Percentiles rank a stretch among this genome's conserved stretches.
Evolutionary conservation across 2,113 vertebrate genomes (phyloP).

Genomic region (Dolichallabes microphthalmus): DNA sequence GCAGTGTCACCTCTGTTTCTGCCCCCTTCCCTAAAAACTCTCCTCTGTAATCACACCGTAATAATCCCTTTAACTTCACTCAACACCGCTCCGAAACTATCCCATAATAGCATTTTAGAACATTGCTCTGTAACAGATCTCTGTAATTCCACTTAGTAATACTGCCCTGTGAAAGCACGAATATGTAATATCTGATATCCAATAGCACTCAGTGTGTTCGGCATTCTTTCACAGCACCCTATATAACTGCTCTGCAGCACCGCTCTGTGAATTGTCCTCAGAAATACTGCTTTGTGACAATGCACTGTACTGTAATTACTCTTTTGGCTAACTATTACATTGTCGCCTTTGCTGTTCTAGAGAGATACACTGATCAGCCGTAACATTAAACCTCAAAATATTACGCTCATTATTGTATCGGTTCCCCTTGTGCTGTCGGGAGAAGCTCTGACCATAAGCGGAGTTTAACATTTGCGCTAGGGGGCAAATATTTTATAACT

Average conservation of each 20-base stretch:
- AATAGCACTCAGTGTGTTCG: not conserved
- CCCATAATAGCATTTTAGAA: not conserved
- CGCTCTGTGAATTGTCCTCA: not conserved
- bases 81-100: not conserved
- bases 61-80: slow-evolving; percentile 7
- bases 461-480: no score
- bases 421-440: no score
- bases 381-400: no score
- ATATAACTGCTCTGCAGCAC: not conserved
- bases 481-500: no score
- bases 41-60: slow-evolving; percentile 5
- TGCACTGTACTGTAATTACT: not conserved
- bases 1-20: not conserved
- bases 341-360: not conserved
- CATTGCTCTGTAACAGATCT: slow-evolving; percentile 6
- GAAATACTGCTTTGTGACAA: not conserved
- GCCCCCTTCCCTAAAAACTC: slow-evolving; percentile 7
- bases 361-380: not conserved
- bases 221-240: not conserved
- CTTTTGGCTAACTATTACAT: not conserved
- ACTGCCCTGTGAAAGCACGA: not conserved
- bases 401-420: no score
- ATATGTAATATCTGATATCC: not conserved
- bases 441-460: no score
- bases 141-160: not conserved